A percentile compares a stretch with the other conserved stretches of the same genome.
phyloP scores from a whole-genome alignment of 1,140 invertebrate species.

The Thaumatotibia leucotreta region DNA sequence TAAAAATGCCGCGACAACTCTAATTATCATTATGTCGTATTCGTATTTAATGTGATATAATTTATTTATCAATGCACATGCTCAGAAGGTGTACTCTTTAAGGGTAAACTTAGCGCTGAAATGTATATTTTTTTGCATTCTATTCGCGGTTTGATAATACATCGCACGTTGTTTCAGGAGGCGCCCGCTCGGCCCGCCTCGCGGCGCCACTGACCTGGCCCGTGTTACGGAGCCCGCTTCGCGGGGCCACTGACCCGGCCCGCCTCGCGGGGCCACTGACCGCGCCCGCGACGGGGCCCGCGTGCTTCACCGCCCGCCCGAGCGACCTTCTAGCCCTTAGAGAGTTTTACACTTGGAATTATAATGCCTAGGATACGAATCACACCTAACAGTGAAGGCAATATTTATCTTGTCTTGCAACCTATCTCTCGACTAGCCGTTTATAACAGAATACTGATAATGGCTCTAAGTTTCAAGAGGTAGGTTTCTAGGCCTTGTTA shows the following conservation, averaged over 20 bases:
- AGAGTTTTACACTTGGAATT: background rate
- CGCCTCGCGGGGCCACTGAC: background rate
- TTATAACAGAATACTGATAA: too few species aligned
- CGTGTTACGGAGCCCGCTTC: constrained; percentile 13
- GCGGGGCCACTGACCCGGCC: too few species aligned
- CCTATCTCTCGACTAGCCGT: too few species aligned
- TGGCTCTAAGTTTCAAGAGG: too few species aligned
- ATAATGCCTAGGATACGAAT: background rate
- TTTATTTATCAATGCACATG: too few species aligned
- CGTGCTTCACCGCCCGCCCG: background rate
- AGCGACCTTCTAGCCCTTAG: constrained; percentile 14
- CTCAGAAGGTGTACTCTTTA: too few species aligned
- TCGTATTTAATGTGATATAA: too few species aligned
- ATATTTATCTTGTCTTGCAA: background rate
- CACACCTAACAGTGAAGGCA: background rate
- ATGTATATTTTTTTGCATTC: too few species aligned
- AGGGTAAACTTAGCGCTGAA: too few species aligned
- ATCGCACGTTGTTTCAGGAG: background rate
- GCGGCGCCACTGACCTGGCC: background rate
- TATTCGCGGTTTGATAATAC: too few species aligned
- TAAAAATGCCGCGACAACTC: too few species aligned
- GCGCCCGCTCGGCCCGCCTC: background rate
- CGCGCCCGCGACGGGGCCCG: background rate
- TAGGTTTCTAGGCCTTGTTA: background rate
- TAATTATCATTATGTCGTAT: too few species aligned